Base-by-base conservation (phyloP, 2,797 vertebrate species). In the Lepus townsendii region DNA sequence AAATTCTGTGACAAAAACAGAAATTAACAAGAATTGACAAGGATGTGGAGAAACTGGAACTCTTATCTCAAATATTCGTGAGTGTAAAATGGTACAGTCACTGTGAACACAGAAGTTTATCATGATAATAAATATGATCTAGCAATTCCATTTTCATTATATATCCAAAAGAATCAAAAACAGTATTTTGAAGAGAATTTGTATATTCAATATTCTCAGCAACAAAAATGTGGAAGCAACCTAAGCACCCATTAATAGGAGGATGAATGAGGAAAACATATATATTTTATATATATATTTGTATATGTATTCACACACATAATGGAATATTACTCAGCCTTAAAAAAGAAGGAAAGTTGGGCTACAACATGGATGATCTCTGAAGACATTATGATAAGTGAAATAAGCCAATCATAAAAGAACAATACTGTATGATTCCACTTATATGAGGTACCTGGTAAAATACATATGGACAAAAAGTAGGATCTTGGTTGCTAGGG, bases 321-420 rank as follows among this genome's bases (percentile, higher is more conserved):
- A 68, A 19, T 66, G 69, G 13, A 57, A 82, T 86, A 73, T 82
- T 60, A 77, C 66, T 92, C n/a, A 32, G 89, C 19, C 65, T 78
- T 91, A 52, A 72, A 87, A 68, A 62, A 71, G 35, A 77, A 66
- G 30, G 12, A 24, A 71, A 92, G 57, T 62, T 17, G 88, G 38
- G 35, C 30, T 71, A 68, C 5, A 77, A 27, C 26, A 52, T 54
- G 54, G 30, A 68, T 60, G 50, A 83, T 38, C 8, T 52, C 90
- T 78, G 68, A 95, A 78, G 82, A 90, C 0, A n/a, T 84, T 84
- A 83, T 35, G n/a, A 27, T 62, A 88, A 52, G 7, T 62, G 32
- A 78, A 82, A 60, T 72, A 87, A 54, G 10, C 68, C 10, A 68
- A 24, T 77, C 32, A 82, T 26, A 50, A 91, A 72, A 91, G 42